phyloP scores from a whole-genome alignment of 1,140 invertebrate genomes.

The Subanguina moxae region DNA sequence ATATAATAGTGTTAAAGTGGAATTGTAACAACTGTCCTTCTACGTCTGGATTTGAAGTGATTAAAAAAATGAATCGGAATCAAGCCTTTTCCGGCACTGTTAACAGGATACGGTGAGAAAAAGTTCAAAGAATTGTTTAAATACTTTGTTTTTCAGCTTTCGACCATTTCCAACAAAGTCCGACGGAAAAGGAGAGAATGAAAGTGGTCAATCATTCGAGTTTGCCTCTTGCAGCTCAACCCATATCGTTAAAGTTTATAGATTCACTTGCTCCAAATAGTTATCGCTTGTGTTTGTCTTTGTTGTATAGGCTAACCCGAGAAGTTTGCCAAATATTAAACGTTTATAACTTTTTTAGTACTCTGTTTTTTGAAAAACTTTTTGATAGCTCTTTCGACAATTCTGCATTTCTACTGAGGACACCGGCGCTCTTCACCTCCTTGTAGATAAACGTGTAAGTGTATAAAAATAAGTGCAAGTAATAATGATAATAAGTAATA shows the following conservation, averaged over 20 bases:
- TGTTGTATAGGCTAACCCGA: no score
- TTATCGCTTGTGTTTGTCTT: no score
- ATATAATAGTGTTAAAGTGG: background rate
- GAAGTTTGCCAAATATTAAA: no score
- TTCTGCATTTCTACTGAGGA: no score
- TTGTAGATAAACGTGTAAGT: no score
- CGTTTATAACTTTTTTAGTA: no score
- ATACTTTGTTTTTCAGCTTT: background rate
- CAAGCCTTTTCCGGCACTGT: constrained; percentile 11
- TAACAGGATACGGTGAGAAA: background rate
- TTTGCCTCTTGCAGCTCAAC: constrained; percentile 4
- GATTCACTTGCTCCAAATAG: background rate
- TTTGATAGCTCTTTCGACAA: no score
- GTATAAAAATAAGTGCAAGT: no score
- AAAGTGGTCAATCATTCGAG: background rate
- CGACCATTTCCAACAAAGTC: background rate
- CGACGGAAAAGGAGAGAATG: background rate
- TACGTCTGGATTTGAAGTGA: background rate
- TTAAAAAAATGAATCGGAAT: constrained; percentile 9
- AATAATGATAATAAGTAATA: no score
- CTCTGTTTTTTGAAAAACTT: no score
- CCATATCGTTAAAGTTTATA: constrained; percentile 9
- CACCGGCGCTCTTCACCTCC: no score
- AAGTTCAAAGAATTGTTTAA: background rate
- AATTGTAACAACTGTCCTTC: background rate